Conservation (phyloP, 2,113 vertebrate genomes). For the Climacteris rufus region DNA sequence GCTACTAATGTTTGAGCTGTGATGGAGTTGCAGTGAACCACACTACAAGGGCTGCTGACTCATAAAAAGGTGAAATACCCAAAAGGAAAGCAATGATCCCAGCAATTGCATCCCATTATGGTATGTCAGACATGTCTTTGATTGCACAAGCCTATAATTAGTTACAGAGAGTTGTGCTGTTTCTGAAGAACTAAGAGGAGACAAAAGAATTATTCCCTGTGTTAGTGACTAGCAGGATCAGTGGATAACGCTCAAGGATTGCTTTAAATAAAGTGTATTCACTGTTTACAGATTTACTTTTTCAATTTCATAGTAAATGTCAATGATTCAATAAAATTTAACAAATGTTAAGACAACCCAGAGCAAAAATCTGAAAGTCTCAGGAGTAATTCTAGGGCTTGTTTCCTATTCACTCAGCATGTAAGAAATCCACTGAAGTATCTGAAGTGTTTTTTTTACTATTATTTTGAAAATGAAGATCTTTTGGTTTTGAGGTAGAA, state of each 20-base stretch:
- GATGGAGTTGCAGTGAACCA: conserved; percentile 30
- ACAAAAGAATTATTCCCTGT: background rate
- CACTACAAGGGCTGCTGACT: background rate
- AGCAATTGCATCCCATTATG: conserved; percentile 1
- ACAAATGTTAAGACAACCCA: background rate
- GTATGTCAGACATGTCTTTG: background rate
- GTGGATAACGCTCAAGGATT: background rate
- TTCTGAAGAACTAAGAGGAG: background rate
- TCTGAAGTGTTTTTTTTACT: background rate
- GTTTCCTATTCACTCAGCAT: background rate
- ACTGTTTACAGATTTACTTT: background rate
- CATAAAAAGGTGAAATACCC: background rate
- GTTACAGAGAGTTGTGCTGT: background rate
- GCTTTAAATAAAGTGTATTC: background rate
- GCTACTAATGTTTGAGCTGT: background rate
- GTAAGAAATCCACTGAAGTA: background rate
- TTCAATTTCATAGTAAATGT: background rate
- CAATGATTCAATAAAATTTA: background rate
- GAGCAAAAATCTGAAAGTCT: background rate
- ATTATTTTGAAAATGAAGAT: background rate
- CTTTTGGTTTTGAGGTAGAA: background rate
- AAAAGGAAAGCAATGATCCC: conserved; percentile 28
- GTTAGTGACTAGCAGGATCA: background rate
- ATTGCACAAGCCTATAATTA: conserved; percentile 26
- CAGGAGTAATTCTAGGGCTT: background rate